These are phyloP conservation scores for Corythucha ciliata DNA, from an alignment of 2,888 invertebrate genomes.

Conservation along the genomic window DNA sequence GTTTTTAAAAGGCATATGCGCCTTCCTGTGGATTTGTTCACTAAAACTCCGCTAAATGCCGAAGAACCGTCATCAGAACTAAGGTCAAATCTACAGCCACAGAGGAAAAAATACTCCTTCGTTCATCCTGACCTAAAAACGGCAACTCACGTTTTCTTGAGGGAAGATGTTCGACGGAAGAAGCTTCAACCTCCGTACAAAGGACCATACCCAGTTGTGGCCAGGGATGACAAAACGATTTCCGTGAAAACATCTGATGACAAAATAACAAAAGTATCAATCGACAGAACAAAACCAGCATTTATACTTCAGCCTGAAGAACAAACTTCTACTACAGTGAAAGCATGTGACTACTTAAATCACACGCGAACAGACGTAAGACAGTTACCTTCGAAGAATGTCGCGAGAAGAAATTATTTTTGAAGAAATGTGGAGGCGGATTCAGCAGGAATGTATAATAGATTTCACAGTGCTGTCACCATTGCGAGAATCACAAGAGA, in stretches of 20 bases:
- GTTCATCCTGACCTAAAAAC: not conserved
- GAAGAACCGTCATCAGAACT: not conserved
- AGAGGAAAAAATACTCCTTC: not conserved
- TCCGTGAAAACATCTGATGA: not conserved
- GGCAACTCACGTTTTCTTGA: slow-evolving; percentile 22
- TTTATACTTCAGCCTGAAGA: too few species aligned
- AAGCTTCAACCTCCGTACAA: slow-evolving; percentile 18
- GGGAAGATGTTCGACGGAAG: slow-evolving; percentile 6
- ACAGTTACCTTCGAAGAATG: too few species aligned
- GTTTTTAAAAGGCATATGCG: not conserved
- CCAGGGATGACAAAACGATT: not conserved
- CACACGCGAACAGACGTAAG: too few species aligned
- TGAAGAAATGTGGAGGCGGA: too few species aligned
- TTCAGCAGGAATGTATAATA: too few species aligned
- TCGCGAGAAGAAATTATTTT: too few species aligned
- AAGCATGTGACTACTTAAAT: too few species aligned
- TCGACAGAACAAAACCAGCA: not conserved
- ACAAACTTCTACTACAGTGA: too few species aligned
- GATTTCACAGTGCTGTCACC: too few species aligned
- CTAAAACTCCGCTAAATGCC: too few species aligned
- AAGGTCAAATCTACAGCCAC: not conserved
- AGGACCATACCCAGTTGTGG: slow-evolving; percentile 13
- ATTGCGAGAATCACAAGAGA: too few species aligned
- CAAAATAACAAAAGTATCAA: not conserved
- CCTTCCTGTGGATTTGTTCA: not conserved